Base-by-base conservation (phyloP, 2,888 invertebrate species). In the Cacoxenus indagator region DNA sequence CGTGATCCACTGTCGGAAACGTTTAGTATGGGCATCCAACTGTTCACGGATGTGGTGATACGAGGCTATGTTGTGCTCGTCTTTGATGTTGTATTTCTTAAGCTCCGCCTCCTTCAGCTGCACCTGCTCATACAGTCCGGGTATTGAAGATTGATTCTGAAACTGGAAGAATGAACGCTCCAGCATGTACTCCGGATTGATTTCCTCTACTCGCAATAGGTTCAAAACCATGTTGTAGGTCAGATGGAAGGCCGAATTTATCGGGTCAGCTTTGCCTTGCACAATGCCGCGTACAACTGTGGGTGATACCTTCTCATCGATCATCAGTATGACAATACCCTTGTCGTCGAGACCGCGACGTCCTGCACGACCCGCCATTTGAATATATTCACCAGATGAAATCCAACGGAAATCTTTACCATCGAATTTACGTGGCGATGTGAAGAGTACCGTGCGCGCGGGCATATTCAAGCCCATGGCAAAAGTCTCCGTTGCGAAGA, bases 381-480 rank as follows among this genome's bases (percentile, higher is more conserved):
- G 99, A 76, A 99, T 99, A 85, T 99, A 99, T 89, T 99, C 99
- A 4, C 99, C 99, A 0, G 98, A 98, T 0, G 97, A 94, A 69
- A 96, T 94, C 93, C 95, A 98, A 88, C 99, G 79, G 55, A 96
- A 95, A 84, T 96, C 95, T 86, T 94, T 96, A 19, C 99, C 99
- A 87, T 99, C 99, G 89, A 96, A 99, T 89, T 99, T 99, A 69
- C 96, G 92, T 46, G 96, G 94, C 55, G 93, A 94, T 0, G 99
- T 98, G 84, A 99, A 99, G 0, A 99, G 90, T 0, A 99, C 99
- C 0, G 99, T 99, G 82, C 99, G 93, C 0, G 99, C 99, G 4
- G 99, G 99, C 99, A 99, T 99, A 90, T 99, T 99, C 8, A 99
- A 90, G 1, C 99, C 99, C 99, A 99, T 99, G 19, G 99, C 97